A percentile compares a stretch with the other conserved stretches of the same genome.
Conservation (phyloP, 64 coral and sea anemone species). For the Anthopleura sola region DNA sequence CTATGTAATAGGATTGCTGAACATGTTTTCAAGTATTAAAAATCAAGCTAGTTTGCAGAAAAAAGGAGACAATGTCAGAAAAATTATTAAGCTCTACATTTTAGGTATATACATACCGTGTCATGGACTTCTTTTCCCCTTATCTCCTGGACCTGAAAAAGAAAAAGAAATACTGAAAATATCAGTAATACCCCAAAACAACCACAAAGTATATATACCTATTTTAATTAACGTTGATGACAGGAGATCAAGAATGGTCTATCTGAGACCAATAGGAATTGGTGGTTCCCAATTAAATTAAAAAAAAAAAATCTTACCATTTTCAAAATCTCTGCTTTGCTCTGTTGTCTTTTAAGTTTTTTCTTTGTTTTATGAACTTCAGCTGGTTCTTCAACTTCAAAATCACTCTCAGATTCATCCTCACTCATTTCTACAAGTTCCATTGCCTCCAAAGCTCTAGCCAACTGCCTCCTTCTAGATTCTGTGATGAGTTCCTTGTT, state of each 20-base stretch:
- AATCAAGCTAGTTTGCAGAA: too few species aligned
- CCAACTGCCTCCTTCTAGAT: slow-evolving; percentile 19
- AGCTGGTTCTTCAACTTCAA: background rate
- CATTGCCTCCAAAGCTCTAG: slow-evolving; percentile 13
- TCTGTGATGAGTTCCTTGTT: slow-evolving; percentile 35
- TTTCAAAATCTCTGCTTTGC: background rate
- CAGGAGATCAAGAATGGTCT: too few species aligned
- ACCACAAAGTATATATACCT: too few species aligned
- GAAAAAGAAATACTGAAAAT: background rate
- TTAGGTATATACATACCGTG: background rate
- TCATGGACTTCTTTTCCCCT: slow-evolving; percentile 22
- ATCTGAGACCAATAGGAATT: too few species aligned
- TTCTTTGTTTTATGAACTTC: background rate
- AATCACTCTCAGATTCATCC: background rate
- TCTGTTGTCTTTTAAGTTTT: background rate
- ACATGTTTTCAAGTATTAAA: too few species aligned
- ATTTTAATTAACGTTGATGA: too few species aligned
- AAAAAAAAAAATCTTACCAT: background rate
- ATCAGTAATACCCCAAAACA: background rate
- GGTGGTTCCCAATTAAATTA: too few species aligned
- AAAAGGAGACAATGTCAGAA: too few species aligned
- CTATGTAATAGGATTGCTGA: too few species aligned
- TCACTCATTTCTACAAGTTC: slow-evolving; percentile 27
- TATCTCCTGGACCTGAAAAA: slow-evolving; percentile 13
- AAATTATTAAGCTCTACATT: background rate